A percentile compares a stretch with the other conserved stretches of the same genome.
Conservation (phyloP, 2,113 vertebrate genomes). For the Gambusia affinis region DNA sequence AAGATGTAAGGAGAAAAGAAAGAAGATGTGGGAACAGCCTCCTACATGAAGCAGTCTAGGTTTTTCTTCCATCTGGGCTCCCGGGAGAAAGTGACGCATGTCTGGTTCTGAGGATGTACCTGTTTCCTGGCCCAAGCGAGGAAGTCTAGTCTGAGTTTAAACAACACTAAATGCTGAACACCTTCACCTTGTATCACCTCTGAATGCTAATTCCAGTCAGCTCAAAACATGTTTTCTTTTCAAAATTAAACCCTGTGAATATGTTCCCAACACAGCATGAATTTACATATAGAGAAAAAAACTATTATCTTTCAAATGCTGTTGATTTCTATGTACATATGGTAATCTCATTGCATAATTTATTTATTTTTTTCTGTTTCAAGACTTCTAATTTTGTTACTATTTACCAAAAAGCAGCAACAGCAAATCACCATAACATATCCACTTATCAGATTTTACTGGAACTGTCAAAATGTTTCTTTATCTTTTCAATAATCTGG, state of each 20-base stretch:
- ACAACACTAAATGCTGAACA: slow-evolving; percentile 11
- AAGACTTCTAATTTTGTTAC: slow-evolving; percentile 40
- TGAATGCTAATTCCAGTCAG: slow-evolving; percentile 25
- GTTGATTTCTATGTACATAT: slow-evolving; percentile 2
- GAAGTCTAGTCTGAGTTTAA: neutral
- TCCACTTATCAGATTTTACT: slow-evolving; percentile 66
- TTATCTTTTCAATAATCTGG: slow-evolving; percentile 66
- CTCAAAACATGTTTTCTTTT: slow-evolving; percentile 1
- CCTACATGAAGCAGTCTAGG: slow-evolving; percentile 35
- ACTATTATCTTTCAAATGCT: neutral
- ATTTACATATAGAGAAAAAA: neutral
- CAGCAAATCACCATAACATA: slow-evolving; percentile 52
- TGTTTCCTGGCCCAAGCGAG: slow-evolving; percentile 23
- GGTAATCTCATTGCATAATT: slow-evolving; percentile 16
- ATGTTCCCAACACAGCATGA: neutral
- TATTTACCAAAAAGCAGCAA: slow-evolving; percentile 21
- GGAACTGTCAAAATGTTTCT: slow-evolving; percentile 48
- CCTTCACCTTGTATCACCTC: slow-evolving; percentile 22
- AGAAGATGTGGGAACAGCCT: slow-evolving; percentile 46
- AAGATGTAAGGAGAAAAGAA: slow-evolving; percentile 27
- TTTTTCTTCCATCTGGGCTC: slow-evolving; percentile 39
- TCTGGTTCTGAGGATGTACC: slow-evolving; percentile 28
- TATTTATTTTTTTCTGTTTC: slow-evolving; percentile 6
- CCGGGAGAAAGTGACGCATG: slow-evolving; percentile 47
- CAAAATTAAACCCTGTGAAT: neutral